These are phyloP conservation scores for Stichopus chloronotus DNA, from an alignment of 35 echinoderm and acorn worm genomes.

Conservation along the genomic window DNA sequence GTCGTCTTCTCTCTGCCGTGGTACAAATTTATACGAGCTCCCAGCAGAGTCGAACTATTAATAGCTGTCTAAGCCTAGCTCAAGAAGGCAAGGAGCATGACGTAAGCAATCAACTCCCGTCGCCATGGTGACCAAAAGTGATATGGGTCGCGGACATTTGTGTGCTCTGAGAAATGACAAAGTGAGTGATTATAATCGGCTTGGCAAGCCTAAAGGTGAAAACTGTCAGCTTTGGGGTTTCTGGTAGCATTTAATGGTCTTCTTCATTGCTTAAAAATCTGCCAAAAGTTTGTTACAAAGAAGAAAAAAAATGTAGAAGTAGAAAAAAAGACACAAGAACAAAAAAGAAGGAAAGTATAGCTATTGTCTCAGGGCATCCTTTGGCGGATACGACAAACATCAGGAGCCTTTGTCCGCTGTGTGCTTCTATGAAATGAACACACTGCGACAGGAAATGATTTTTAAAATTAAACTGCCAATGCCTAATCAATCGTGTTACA, in stretches of 20 bases:
- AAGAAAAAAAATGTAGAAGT: background rate
- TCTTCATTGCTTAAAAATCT: conserved; percentile 29
- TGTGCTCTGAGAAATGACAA: conserved; percentile 54
- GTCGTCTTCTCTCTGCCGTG: background rate
- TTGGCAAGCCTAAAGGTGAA: conserved; percentile 51
- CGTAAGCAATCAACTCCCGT: conserved; percentile 40
- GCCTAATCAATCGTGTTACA: no score
- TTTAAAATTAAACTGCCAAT: no score
- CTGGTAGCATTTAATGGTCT: conserved; percentile 41
- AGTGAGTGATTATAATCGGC: conserved; percentile 59
- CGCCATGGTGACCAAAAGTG: conserved; percentile 35
- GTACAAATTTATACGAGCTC: conserved; percentile 35
- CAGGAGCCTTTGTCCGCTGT: background rate
- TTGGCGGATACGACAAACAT: background rate
- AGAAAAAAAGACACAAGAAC: background rate
- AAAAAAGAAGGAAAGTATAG: background rate
- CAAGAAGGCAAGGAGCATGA: conserved; percentile 53
- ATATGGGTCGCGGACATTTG: conserved; percentile 58
- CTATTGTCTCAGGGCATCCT: background rate
- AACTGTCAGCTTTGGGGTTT: conserved; percentile 47
- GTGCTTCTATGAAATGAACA: background rate
- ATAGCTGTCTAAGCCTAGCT: conserved; percentile 37
- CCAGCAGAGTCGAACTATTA: conserved; percentile 48
- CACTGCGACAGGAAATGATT: background rate
- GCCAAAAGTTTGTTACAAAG: background rate